Base-by-base conservation (phyloP, 2,113 vertebrate species). In the Addax nasomaculatus region DNA sequence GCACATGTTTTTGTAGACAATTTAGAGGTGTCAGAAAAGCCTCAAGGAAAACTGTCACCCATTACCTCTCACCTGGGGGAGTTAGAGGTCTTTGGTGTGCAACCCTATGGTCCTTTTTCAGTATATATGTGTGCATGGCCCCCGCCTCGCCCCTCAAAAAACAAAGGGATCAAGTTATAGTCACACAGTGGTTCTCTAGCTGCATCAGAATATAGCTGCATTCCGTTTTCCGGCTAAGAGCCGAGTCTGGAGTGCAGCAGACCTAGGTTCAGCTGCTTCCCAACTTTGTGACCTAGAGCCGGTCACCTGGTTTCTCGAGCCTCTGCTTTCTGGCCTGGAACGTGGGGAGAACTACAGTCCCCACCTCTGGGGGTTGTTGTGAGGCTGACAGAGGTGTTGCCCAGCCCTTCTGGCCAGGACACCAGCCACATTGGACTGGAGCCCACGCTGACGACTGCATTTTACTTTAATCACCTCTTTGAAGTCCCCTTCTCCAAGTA, bases 171-270 rank as follows among this genome's bases (percentile, higher is more conserved):
- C 23, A 5, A 3, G 4, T 55, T 2, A 14, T 2, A 17, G 73
- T 30, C 36, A n/a, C 27, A 12, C 3, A 1, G 1, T 0, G 6
- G 80, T 57, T 9, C 4, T 23, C 5, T 12, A 17, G 30, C 64
- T 58, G 0, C 1, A 0, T 23, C 1, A 1, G 0, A 17, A 36
- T 3, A 0, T 1, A 16, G 45, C 33, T n/a, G 30, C 14, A 1
- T 8, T 2, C 12, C 0, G 0, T 13, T 25, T 5, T 4, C 2
- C 19, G 16, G 36, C 9, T 15, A 6, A 67, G 43, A 45, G 16
- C 4, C 0, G 5, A 21, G 13, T 6, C 25, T 51, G n/a, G 36
- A 11, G 21, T 3, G 23, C 33, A 9, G 0, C 33, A n/a, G 62
- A 17, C 9, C 12, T 4, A 6, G 47, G 55, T 11, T 15, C 47